Conservation (phyloP, 2,797 vertebrate species). For the Phalanger gymnotis region DNA sequence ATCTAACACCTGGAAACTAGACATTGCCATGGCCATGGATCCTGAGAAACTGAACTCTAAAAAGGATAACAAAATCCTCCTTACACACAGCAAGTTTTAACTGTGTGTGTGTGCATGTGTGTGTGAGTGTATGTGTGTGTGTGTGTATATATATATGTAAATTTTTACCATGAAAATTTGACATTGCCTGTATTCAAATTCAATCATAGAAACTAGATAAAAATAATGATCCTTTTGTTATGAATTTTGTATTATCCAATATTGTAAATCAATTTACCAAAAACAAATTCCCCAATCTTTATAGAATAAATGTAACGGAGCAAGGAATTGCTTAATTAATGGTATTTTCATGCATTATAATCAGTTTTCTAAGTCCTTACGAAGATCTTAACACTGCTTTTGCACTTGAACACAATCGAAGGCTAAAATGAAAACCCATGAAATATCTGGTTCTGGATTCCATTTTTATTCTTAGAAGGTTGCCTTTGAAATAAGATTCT, state of each 20-base stretch:
- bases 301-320: neutral
- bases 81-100: neutral
- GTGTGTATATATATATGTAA: neutral
- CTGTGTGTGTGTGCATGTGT: too few species aligned
- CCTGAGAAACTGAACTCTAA: too few species aligned
- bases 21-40: too few species aligned
- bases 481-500: slow-evolving; percentile 32
- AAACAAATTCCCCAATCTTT: slow-evolving; percentile 9
- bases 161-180: neutral
- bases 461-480: neutral
- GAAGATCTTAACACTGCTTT: neutral
- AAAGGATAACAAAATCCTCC: too few species aligned
- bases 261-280: slow-evolving; percentile 20
- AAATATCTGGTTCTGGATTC: slow-evolving; percentile 5
- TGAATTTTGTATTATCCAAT: neutral
- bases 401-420: slow-evolving; percentile 7
- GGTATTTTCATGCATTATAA: slow-evolving; percentile 5
- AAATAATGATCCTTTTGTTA: neutral
- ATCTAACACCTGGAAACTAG: too few species aligned
- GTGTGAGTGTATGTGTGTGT: too few species aligned
- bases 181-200: neutral
- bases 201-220: neutral
- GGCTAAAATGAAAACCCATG: slow-evolving; percentile 16
- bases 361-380: neutral
- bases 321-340: neutral